Conservation (phyloP, 2,888 invertebrate species). For the Uloborus plumipes region DNA sequence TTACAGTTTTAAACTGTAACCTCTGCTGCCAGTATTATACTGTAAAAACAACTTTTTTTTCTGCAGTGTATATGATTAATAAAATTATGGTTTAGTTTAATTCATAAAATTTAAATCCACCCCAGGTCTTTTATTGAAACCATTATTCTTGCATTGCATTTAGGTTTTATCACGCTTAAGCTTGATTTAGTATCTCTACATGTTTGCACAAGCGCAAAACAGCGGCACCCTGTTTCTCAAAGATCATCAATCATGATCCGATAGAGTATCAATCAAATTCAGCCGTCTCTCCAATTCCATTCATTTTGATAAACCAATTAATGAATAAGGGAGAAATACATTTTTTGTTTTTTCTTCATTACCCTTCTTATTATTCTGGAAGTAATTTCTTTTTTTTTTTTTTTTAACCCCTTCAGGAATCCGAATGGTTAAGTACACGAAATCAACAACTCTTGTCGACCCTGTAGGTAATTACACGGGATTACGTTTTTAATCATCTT, state of each 20-base stretch:
- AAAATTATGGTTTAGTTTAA: too few species aligned
- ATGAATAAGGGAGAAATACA: slow-evolving; percentile 12
- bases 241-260: slow-evolving; percentile 4
- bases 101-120: too few species aligned
- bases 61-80: too few species aligned
- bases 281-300: slow-evolving; percentile 27
- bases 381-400: slow-evolving; percentile 13
- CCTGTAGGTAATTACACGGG: slow-evolving; percentile 49
- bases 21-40: too few species aligned
- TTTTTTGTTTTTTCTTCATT: not conserved
- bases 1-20: too few species aligned
- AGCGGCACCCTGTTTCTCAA: not conserved
- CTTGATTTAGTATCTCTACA: too few species aligned
- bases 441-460: slow-evolving; percentile 36
- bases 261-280: slow-evolving; percentile 32
- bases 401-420: not conserved
- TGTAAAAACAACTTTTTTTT: too few species aligned
- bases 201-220: too few species aligned
- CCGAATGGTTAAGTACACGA: slow-evolving; percentile 29
- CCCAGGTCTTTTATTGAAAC: too few species aligned
- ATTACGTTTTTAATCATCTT: slow-evolving; percentile 52
- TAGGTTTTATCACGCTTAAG: too few species aligned
- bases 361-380: not conserved
- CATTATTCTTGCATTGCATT: too few species aligned
- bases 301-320: slow-evolving; percentile 56